Conservation (phyloP, 2,113 vertebrate genomes). For the Chauna torquata region DNA sequence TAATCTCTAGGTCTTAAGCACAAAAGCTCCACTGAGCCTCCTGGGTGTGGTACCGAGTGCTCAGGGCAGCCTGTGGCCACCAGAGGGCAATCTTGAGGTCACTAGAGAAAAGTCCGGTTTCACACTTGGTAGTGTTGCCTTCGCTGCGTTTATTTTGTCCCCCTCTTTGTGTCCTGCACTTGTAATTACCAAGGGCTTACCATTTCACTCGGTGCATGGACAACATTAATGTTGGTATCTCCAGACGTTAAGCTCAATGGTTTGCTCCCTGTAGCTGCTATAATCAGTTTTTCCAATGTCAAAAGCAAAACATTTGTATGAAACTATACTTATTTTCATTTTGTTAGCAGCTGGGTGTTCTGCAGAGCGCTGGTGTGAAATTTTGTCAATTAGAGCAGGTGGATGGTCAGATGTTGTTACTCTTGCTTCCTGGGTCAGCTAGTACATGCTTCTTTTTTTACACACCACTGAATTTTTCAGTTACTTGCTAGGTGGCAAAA, state of each 20-base stretch:
- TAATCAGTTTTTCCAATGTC: neutral
- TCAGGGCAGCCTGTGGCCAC: neutral
- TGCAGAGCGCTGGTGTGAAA: neutral
- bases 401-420: neutral
- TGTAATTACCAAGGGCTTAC: neutral
- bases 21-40: neutral
- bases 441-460: neutral
- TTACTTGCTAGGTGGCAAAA: neutral
- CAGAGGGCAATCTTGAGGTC: neutral
- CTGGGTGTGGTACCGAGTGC: neutral
- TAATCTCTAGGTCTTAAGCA: neutral
- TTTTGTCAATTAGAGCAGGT: neutral
- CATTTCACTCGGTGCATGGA: accelerated
- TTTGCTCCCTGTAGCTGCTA: neutral
- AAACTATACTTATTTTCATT: accelerated
- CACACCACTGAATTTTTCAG: neutral
- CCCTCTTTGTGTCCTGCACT: too few species aligned
- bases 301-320: accelerated
- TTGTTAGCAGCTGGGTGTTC: neutral
- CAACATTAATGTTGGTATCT: neutral
- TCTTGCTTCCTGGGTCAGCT: neutral
- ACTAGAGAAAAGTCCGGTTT: neutral
- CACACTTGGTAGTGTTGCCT: neutral
- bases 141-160: too few species aligned
- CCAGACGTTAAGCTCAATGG: neutral